These are phyloP conservation scores for Hypsibius dujardini DNA, from an alignment of 1,140 invertebrate genomes.

Conservation along the genomic window DNA sequence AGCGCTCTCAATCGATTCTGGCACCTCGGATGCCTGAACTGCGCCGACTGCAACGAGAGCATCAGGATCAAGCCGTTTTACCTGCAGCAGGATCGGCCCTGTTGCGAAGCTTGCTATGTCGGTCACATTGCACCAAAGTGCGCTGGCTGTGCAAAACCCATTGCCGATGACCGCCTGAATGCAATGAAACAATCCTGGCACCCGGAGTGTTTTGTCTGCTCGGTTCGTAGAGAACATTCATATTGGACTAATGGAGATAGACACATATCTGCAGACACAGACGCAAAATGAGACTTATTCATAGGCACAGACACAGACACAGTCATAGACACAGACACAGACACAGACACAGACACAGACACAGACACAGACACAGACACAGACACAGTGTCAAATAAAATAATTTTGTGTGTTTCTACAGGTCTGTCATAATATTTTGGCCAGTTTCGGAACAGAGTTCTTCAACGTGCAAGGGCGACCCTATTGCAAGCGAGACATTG, in stretches of 20 bases:
- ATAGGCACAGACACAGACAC: too few relatives aligned
- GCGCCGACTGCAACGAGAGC: constrained; percentile 58
- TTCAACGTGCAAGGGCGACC: neutral
- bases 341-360: too few relatives aligned
- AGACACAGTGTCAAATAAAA: too few relatives aligned
- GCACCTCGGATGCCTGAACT: constrained; percentile 59
- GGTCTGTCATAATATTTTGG: neutral
- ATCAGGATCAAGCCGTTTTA: constrained; percentile 28
- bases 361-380: too few relatives aligned
- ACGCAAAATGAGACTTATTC: too few relatives aligned
- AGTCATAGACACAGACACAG: too few relatives aligned
- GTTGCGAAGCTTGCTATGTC: constrained; percentile 4
- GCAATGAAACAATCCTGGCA: neutral
- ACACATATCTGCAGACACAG: too few relatives aligned
- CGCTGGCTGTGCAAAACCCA: neutral
- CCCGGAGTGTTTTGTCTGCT: constrained; percentile 12
- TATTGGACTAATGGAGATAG: too few relatives aligned
- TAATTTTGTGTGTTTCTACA: neutral
- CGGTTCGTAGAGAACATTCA: neutral
- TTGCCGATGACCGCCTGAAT: neutral
- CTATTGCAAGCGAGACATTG: neutral
- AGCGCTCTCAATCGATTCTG: neutral
- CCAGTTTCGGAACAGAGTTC: neutral
- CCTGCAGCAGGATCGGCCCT: neutral
- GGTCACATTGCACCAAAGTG: constrained; percentile 10